These are phyloP conservation scores for Orchestia grillus DNA, from an alignment of 1,140 invertebrate species.

Conservation along the genomic window DNA sequence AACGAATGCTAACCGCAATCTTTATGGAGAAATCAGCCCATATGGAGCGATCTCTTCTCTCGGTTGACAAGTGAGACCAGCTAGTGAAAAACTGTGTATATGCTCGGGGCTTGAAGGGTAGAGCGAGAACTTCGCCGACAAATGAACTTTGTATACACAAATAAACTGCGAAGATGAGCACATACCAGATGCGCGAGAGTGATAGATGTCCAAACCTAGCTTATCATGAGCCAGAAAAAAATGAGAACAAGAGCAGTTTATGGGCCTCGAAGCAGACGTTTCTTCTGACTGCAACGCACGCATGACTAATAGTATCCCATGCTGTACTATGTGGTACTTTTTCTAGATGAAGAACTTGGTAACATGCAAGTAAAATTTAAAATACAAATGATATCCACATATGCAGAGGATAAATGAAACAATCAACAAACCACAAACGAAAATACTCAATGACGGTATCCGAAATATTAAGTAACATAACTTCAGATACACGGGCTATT, in stretches of 20 bases:
- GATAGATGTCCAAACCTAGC: constrained; percentile 7
- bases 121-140: background rate
- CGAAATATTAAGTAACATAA: too few relatives aligned
- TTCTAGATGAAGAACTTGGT: too few relatives aligned
- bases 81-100: background rate
- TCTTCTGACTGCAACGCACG: background rate
- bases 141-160: constrained; percentile 46
- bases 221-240: background rate
- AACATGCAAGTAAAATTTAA: too few relatives aligned
- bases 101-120: background rate
- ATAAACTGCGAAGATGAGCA: background rate
- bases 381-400: too few relatives aligned
- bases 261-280: background rate
- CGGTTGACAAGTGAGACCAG: background rate
- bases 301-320: background rate
- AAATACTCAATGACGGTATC: too few relatives aligned
- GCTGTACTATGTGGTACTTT: too few relatives aligned
- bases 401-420: too few relatives aligned
- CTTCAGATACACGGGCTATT: too few relatives aligned
- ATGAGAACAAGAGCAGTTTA: background rate
- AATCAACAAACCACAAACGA: too few relatives aligned
- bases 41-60: background rate
- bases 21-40: background rate
- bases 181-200: constrained; percentile 5
- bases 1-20: background rate